phyloP scores from a whole-genome alignment of 1,140 invertebrate genomes.

The Hylyphantes graminicola region DNA sequence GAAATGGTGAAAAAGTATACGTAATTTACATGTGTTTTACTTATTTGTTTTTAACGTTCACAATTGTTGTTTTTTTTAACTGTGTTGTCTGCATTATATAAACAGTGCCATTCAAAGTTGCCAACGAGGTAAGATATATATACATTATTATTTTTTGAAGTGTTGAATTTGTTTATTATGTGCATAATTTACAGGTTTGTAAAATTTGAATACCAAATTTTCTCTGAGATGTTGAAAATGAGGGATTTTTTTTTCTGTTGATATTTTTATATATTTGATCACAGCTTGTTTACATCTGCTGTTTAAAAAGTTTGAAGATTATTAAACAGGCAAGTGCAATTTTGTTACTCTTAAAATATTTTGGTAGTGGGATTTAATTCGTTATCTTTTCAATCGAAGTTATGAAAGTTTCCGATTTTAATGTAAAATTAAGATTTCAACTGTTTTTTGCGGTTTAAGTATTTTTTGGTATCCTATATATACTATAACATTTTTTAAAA shows the following conservation, averaged over 20 bases:
- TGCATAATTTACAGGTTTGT: constrained; percentile 59
- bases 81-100: constrained; percentile 57
- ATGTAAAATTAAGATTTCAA: background rate
- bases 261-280: constrained; percentile 28
- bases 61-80: constrained; percentile 44
- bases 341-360: constrained; percentile 48
- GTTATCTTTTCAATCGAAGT: constrained; percentile 4
- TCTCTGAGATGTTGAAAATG: constrained; percentile 40
- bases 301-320: constrained; percentile 56
- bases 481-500: too few species aligned
- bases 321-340: constrained; percentile 59
- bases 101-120: constrained; percentile 60
- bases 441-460: constrained; percentile 14
- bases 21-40: constrained; percentile 52
- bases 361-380: background rate
- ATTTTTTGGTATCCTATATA: background rate
- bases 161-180: constrained; percentile 58
- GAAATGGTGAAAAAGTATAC: constrained; percentile 57
- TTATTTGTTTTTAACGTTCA: constrained; percentile 55
- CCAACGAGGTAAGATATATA: constrained; percentile 59
- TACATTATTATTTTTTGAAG: constrained; percentile 45
- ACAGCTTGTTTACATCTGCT: constrained; percentile 31
- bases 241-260: constrained; percentile 45
- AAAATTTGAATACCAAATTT: constrained; percentile 51
- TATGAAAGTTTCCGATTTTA: background rate